Conservation (phyloP, 2,797 vertebrate species). For the Sarcophilus harrisii region DNA sequence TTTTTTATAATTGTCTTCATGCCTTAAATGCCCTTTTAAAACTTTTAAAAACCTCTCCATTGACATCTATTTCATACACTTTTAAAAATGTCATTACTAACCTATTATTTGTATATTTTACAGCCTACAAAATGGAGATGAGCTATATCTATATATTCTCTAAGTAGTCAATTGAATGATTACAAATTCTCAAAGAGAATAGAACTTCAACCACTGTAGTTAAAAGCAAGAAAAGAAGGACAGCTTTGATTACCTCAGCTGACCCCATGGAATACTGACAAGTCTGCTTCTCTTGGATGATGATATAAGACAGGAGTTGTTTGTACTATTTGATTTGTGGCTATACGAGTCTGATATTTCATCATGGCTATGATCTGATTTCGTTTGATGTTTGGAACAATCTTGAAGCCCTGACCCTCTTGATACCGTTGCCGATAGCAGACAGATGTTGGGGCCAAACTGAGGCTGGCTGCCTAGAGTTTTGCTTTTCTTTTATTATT, state of each 20-base stretch:
- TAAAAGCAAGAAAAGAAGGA: constrained; percentile 74
- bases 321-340: constrained; percentile 82
- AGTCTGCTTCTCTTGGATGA: constrained; percentile 82
- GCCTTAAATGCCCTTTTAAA: constrained; percentile 30
- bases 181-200: constrained; percentile 72
- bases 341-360: constrained; percentile 78
- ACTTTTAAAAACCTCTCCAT: constrained; percentile 20
- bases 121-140: constrained; percentile 51
- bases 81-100: constrained; percentile 56
- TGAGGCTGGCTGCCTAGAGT: constrained; percentile 59
- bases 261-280: constrained; percentile 81
- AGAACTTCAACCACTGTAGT: constrained; percentile 59
- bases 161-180: constrained; percentile 70
- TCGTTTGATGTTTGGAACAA: constrained; percentile 83
- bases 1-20: constrained; percentile 3
- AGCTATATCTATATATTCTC: constrained; percentile 68
- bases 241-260: constrained; percentile 86
- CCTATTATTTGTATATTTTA: constrained; percentile 51
- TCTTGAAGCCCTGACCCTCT: constrained; percentile 81
- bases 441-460: constrained; percentile 59
- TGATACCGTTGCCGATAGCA: constrained; percentile 74
- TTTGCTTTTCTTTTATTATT: constrained; percentile 73
- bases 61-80: constrained; percentile 2
- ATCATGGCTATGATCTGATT: constrained; percentile 80
- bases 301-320: constrained; percentile 79